Evolutionary conservation across 2,888 invertebrate species (phyloP), one percentile per base, ranked within the genome.

Genomic region (Acanthoscelides obtectus): DNA sequence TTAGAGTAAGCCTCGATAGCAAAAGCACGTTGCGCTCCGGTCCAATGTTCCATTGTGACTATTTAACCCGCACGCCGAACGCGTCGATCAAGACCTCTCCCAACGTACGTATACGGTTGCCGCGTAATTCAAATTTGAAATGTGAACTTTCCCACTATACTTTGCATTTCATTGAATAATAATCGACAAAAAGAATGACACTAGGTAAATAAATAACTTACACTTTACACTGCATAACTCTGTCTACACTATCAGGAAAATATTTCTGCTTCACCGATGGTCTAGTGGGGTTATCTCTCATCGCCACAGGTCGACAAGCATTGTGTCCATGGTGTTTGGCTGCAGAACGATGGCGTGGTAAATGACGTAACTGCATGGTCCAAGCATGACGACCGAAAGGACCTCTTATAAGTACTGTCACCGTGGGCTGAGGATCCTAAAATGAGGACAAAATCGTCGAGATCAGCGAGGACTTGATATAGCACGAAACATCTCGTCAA

Each of bases 361-460:
- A 88, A 83, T 97, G 97, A 64, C 97, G 89, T 71, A 95, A 87
- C 81, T 94, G 93, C 89, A 96, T 90, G 8, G 94, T 94, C 98
- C 98, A 99, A 21, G 96, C 96, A 87, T 96, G 95, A 4, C 98
- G 91, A 0, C 98, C 98, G 87, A 97, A 98, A 0, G 97, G 95
- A 72, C 96, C 95, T 0, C 98, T 90, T 75, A 98, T 93, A 70
- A 99, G 88, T 70, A 96, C 92, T 83, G 91, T 91, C 20, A 98
- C 93, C 0, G 96, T 97, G 0, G 98, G 98, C 81, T 97, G 95
- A 2, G 97, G 96, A 86, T 97, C 97, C 89, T 94, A 90, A 3
- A 20, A 69, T 12, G 6, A 1, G 45, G 12, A 45, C 1, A 45
- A 45, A 45, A 45, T 17, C n/a, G n/a, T n/a, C n/a, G n/a, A n/a